Conservation (phyloP, 2,113 vertebrate genomes). For the Gallinago undulata region DNA sequence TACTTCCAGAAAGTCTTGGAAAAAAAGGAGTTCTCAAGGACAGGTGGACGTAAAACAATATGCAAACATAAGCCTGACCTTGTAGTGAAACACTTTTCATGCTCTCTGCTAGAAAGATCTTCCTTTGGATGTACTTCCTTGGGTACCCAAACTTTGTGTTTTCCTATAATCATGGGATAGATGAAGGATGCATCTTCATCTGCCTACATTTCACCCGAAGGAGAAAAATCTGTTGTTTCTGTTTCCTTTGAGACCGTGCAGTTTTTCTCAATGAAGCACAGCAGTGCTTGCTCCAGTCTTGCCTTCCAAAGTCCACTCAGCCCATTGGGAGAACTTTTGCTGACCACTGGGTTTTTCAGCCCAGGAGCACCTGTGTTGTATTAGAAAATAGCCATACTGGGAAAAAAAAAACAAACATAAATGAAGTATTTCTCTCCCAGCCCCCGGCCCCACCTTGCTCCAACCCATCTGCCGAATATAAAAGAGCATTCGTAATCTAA, state of each 20-base stretch:
- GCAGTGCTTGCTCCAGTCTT: not conserved
- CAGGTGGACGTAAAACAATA: not conserved
- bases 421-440: not conserved
- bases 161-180: not conserved
- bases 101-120: not conserved
- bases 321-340: not conserved
- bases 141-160: not conserved
- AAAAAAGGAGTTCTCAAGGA: not conserved
- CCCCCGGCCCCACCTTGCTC: not conserved
- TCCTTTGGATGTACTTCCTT: not conserved
- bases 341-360: not conserved
- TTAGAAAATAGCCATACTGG: not conserved
- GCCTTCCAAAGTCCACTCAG: not conserved
- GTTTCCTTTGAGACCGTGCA: not conserved
- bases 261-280: not conserved
- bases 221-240: not conserved
- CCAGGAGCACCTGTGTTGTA: not conserved
- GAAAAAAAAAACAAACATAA: not conserved
- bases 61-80: rapidly evolving
- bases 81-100: not conserved
- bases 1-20: not conserved
- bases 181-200: not conserved
- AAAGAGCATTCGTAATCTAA: constrained; percentile 71
- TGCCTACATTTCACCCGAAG: not conserved
- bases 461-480: constrained; percentile 37